A percentile compares a stretch with the other conserved stretches of the same genome.
These are phyloP conservation scores for Stichopus chloronotus DNA, from an alignment of 35 echinoderm and acorn worm genomes.

Conservation along the genomic window DNA sequence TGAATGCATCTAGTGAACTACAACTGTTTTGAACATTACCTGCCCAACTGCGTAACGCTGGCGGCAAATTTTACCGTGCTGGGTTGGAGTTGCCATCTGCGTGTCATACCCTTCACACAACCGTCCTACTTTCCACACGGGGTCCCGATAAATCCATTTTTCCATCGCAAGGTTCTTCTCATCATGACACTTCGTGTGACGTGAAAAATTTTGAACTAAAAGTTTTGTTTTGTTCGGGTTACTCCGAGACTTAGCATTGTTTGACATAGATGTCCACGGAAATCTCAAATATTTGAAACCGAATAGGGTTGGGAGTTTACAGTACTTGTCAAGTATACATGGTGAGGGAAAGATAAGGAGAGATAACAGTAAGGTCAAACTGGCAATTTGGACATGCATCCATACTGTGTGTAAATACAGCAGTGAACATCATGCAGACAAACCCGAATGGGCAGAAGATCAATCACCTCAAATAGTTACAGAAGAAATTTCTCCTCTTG, in stretches of 20 bases:
- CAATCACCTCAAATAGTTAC: not conserved
- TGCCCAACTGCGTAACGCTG: slow-evolving; percentile 9
- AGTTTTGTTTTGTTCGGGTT: slow-evolving; percentile 2
- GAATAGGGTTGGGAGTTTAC: not conserved
- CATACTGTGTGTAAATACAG: slow-evolving; percentile 12
- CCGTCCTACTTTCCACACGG: slow-evolving; percentile 48
- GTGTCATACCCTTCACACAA: not conserved
- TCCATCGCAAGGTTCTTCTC: slow-evolving; percentile 7
- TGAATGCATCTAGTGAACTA: not conserved
- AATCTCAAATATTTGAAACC: slow-evolving; percentile 43
- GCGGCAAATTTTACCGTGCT: not conserved
- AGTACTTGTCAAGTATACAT: slow-evolving; percentile 14
- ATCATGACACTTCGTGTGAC: slow-evolving; percentile 5
- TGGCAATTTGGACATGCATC: slow-evolving; percentile 31
- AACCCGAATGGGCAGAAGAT: not conserved
- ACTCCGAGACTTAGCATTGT: not conserved
- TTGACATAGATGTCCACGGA: slow-evolving; percentile 29
- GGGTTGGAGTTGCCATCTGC: not conserved
- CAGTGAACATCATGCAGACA: not conserved
- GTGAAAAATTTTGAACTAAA: slow-evolving; percentile 1
- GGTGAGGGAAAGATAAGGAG: not conserved
- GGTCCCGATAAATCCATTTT: slow-evolving; percentile 14
- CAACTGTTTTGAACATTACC: slow-evolving; percentile 23
- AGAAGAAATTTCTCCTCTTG: not conserved
- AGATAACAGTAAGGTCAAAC: slow-evolving; percentile 35